A percentile compares a stretch with the other conserved stretches of the same genome.
Evolutionary conservation across 2,113 vertebrate species (phyloP).

Genomic region (Perca flavescens): DNA sequence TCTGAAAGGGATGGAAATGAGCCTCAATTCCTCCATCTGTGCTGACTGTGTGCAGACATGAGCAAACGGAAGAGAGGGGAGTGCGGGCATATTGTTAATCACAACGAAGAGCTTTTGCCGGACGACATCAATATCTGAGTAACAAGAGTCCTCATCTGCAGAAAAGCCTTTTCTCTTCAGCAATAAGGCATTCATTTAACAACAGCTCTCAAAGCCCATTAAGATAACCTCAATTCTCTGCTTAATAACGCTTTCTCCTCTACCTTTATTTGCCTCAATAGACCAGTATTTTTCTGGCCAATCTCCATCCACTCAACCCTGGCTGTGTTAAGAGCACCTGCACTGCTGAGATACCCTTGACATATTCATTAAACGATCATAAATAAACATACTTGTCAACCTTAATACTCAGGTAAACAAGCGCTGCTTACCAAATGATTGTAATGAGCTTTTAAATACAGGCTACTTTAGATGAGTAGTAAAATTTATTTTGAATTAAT

Average conservation of each 20-base stretch:
- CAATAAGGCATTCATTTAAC: slow-evolving; percentile 30
- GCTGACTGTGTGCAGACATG: not conserved
- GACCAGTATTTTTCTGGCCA: not conserved
- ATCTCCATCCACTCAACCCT: slow-evolving; percentile 19
- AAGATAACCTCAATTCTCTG: slow-evolving; percentile 26
- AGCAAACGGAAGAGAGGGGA: not conserved
- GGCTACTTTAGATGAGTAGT: not conserved
- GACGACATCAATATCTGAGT: slow-evolving; percentile 25
- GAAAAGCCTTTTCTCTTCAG: not conserved
- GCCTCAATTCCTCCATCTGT: not conserved
- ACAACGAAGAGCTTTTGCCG: not conserved
- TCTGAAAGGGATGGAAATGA: not conserved
- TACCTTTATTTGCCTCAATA: slow-evolving; percentile 17
- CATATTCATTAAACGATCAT: slow-evolving; percentile 34
- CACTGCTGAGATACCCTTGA: slow-evolving; percentile 9
- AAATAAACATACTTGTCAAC: slow-evolving; percentile 43
- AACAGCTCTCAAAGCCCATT: slow-evolving; percentile 34
- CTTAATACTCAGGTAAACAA: slow-evolving; percentile 17
- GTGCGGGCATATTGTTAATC: not conserved
- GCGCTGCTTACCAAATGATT: not conserved
- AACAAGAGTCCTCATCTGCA: slow-evolving; percentile 12
- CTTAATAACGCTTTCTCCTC: slow-evolving; percentile 16
- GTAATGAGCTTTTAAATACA: slow-evolving; percentile 9
- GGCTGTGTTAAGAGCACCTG: slow-evolving; percentile 6
- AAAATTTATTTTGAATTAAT: not conserved